A percentile compares a stretch with the other conserved stretches of the same genome.
Conservation (phyloP, 2,888 invertebrate genomes). For the Acanthosepion esculentum region DNA sequence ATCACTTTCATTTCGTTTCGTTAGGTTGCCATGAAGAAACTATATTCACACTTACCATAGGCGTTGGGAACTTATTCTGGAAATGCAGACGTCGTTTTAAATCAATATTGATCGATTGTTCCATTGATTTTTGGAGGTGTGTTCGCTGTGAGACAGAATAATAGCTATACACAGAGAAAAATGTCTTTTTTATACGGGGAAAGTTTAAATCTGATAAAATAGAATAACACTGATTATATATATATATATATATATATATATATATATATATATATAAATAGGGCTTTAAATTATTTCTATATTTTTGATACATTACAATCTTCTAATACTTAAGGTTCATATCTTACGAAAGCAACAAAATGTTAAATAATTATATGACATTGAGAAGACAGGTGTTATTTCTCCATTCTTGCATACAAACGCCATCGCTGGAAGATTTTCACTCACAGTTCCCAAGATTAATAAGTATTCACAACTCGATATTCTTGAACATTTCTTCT, state of each 20-base stretch:
- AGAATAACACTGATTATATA: neutral
- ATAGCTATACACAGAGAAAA: neutral
- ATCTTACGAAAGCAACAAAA: too few relatives aligned
- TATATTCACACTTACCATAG: neutral
- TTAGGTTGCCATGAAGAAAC: neutral
- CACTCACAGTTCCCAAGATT: too few relatives aligned
- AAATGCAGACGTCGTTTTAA: neutral
- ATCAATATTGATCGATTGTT: neutral
- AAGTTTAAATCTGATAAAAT: neutral
- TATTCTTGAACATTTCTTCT: too few relatives aligned
- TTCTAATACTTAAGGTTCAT: too few relatives aligned
- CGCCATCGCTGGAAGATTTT: too few relatives aligned
- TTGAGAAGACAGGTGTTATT: too few relatives aligned
- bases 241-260: conserved; percentile 14
- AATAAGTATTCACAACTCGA: too few relatives aligned
- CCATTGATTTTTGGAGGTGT: neutral
- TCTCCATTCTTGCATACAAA: too few relatives aligned
- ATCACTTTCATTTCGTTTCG: neutral
- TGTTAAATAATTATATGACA: too few relatives aligned
- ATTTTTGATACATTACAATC: too few relatives aligned
- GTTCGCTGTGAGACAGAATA: neutral
- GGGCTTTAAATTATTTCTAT: neutral
- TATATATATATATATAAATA: neutral
- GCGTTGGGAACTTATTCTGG: neutral
- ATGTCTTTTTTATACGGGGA: too few relatives aligned